Conservation (phyloP, 2,888 invertebrate genomes). For the Noctua comes region DNA sequence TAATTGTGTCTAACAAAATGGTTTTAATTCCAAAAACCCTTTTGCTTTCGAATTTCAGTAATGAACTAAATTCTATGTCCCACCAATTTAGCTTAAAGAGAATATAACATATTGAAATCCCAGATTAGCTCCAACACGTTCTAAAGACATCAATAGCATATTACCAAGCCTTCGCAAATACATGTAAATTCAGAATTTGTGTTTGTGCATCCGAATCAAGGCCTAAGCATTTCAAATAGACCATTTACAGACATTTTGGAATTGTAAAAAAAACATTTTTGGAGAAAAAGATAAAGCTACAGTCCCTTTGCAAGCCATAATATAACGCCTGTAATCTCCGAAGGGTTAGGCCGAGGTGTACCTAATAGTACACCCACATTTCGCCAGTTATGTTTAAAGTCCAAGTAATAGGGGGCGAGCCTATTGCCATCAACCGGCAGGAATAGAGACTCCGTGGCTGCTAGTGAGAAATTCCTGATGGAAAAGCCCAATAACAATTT, state of each 20-base stretch:
- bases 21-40: not conserved
- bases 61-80: not conserved
- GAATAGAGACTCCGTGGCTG: too few species aligned
- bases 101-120: not conserved
- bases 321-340: too few species aligned
- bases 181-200: not conserved
- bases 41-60: conserved; percentile 6
- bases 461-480: too few species aligned
- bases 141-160: not conserved
- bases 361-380: too few species aligned
- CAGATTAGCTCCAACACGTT: not conserved
- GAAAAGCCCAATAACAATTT: too few species aligned
- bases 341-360: too few species aligned
- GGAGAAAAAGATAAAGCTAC: too few species aligned
- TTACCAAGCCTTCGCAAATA: not conserved
- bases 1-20: not conserved
- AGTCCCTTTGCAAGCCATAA: too few species aligned
- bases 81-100: not conserved
- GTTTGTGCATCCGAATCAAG: not conserved
- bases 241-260: not conserved
- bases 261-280: too few species aligned
- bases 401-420: too few species aligned
- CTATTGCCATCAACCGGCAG: too few species aligned
- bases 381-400: too few species aligned
- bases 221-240: not conserved